Percentiles rank a stretch among this genome's conserved stretches.
Evolutionary conservation across 2,888 invertebrate genomes (phyloP).

Genomic region (Drosophila neutralis): DNA sequence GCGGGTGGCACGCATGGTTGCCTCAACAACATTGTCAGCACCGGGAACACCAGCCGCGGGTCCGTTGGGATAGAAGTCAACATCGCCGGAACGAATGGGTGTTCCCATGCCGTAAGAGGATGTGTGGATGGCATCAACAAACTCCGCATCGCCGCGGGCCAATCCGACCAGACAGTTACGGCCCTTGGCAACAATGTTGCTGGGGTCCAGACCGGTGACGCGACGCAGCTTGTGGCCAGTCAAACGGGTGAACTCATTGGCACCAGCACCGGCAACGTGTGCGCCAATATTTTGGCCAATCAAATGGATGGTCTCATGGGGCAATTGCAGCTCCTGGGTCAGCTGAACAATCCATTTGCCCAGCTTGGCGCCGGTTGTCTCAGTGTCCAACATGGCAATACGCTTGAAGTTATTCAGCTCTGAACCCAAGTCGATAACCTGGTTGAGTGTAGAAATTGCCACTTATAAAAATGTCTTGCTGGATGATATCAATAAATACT

Average conservation of each 20-base stretch:
- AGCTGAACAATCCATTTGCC: conserved; percentile 75
- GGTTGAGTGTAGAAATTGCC: not conserved
- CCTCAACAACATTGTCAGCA: conserved; percentile 79
- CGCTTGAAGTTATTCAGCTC: conserved; percentile 66
- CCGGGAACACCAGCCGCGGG: conserved; percentile 76
- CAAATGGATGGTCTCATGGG: conserved; percentile 78
- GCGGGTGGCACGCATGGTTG: conserved; percentile 79
- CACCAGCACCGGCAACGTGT: conserved; percentile 83
- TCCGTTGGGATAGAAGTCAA: conserved; percentile 84
- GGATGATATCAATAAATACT: conserved; percentile 28
- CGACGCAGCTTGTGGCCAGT: conserved; percentile 81
- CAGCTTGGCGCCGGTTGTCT: conserved; percentile 69
- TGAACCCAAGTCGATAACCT: conserved; percentile 80
- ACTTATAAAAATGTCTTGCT: not conserved
- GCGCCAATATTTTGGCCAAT: conserved; percentile 81
- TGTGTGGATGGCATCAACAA: conserved; percentile 83
- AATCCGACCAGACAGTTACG: conserved; percentile 69
- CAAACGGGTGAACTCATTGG: conserved; percentile 72
- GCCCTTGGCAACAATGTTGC: conserved; percentile 70
- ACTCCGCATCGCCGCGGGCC: conserved; percentile 83
- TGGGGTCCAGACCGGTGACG: conserved; percentile 83
- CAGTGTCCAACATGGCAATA: conserved; percentile 70
- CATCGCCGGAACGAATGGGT: conserved; percentile 74
- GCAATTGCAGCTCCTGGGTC: conserved; percentile 60
- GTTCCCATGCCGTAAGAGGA: conserved; percentile 79